Percentiles rank a stretch among this genome's conserved stretches.
Evolutionary conservation across 2,113 vertebrate species (phyloP).

Genomic region (Trematocara unimaculatum): DNA sequence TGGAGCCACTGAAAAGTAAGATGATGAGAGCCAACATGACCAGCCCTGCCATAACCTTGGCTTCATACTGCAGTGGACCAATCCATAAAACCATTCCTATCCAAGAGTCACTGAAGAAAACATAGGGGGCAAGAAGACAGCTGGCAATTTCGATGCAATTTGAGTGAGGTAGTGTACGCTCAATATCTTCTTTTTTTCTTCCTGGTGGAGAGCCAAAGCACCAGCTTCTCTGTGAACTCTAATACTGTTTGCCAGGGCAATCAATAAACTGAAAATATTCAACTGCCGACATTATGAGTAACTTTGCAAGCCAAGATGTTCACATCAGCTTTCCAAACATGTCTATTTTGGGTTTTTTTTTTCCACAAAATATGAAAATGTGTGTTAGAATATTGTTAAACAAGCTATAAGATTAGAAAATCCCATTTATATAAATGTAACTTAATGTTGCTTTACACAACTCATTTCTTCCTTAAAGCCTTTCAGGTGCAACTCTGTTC

Average conservation of each 20-base stretch:
- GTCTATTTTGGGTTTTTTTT: not conserved
- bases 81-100: conserved; percentile 20
- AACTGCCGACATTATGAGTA: not conserved
- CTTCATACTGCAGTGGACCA: not conserved
- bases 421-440: not conserved
- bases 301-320: not conserved
- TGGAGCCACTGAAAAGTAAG: not conserved
- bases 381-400: not conserved
- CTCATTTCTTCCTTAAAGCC: not conserved
- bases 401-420: not conserved
- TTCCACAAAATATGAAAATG: not conserved
- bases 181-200: not conserved
- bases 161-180: not conserved
- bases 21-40: conserved; percentile 17
- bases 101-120: not conserved
- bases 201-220: not conserved
- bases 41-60: conserved; percentile 13
- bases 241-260: not conserved
- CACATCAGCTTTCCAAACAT: not conserved
- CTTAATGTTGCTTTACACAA: not conserved
- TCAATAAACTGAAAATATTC: not conserved
- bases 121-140: not conserved
- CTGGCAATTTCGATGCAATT: not conserved
- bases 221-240: not conserved
- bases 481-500: not conserved